Evolutionary conservation across 2,113 vertebrate genomes (phyloP), one percentile per base, ranked within the genome.

Genomic region (Myotis lucifugus): DNA sequence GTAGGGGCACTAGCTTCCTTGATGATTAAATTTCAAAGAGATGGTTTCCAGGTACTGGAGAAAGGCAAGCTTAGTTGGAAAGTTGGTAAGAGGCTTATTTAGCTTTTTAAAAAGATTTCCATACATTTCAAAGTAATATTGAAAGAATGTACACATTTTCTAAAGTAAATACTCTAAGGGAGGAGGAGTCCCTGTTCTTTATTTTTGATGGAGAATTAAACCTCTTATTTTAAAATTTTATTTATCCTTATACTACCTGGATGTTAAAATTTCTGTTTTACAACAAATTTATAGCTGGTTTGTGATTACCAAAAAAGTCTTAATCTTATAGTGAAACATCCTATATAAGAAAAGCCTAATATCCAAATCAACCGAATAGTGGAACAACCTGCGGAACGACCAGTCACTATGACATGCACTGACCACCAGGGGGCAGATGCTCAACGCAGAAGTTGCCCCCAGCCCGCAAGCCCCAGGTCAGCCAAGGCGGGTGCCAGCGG

Each of bases 181-280:
- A 12, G 0, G 1, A 12, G 1, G 3, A 2, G 7, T 77, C 6
- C 52, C 29, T 72, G 46, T 40, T 10, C 9, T 4, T 61, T 54
- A 32, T 19, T 72, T 88, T 90, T 66, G 83, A 54, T 1, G 5
- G 17, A 90, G 52, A 56, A 90, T 67, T 90, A 67, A 89, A 17
- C 40, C 46, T 78, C 42, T 82, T 82, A 73, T 86, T 95, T 76
- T 42, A 0, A 79, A 76, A 56, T 96, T 27, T 76, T 76, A 66
- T 69, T 74, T 97, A 32, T 5, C 1, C 4, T 82, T 66, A 21
- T 0, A 15, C 13, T 64, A 25, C 17, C 34, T 90, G 70, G 42
- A 94, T 78, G n/a, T 61, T 82, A 81, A 61, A 78, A 87, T 92
- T 84, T 70, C 67, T 67, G 1, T 88, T 85, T 46, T 73, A 59